A percentile compares a stretch with the other conserved stretches of the same genome.
These are phyloP conservation scores for Halcyon senegalensis DNA, from an alignment of 2,113 vertebrate species.

Conservation along the genomic window DNA sequence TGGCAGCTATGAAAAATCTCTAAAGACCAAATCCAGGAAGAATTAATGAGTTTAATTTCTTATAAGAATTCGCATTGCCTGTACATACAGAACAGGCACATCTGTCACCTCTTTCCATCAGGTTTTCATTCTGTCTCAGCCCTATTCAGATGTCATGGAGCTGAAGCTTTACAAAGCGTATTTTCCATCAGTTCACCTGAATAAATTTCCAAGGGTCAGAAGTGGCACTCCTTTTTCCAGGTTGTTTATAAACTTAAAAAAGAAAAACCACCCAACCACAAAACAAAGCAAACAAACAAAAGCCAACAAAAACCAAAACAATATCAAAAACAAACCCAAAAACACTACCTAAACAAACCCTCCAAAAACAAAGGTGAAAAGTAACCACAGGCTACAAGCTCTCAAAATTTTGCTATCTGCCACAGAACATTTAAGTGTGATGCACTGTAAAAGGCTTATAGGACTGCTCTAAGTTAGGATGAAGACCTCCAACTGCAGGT, in stretches of 20 bases:
- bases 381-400: not conserved
- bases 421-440: not conserved
- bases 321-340: not conserved
- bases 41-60: not conserved
- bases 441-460: not conserved
- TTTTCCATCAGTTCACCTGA: not conserved
- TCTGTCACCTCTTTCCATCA: not conserved
- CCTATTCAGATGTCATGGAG: rapidly evolving
- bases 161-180: not conserved
- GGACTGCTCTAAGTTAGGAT: not conserved
- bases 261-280: too few species aligned
- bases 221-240: not conserved
- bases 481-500: not conserved
- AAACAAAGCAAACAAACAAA: too few species aligned
- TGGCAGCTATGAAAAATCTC: not conserved
- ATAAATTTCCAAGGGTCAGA: not conserved
- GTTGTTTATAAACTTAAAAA: not conserved
- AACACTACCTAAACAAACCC: not conserved
- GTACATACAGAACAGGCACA: not conserved
- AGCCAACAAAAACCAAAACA: too few species aligned
- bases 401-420: not conserved
- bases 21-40: not conserved
- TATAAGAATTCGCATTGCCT: not conserved
- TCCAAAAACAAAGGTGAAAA: not conserved
- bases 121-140: not conserved